Base-by-base conservation (phyloP, 1,140 invertebrate species). In the Drosophila truncata region DNA sequence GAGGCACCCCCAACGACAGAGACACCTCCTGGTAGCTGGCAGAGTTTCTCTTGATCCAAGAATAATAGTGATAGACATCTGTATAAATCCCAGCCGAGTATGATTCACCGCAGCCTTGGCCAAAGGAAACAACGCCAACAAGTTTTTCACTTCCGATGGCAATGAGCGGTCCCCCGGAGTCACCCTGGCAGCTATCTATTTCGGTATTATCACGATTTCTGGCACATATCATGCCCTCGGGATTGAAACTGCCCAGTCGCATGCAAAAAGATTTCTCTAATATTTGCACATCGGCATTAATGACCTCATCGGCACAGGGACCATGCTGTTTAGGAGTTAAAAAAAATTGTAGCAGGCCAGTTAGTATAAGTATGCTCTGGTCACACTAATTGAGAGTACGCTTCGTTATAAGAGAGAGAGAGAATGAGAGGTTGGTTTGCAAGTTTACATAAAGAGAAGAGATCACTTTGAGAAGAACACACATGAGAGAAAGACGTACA, bases 81-180 rank as follows among this genome's bases (percentile, higher is more conserved):
- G 96, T 95, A 80, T 97, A 97, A 10, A 97, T 95, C 0, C 96
- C 96, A 0, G 96, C 96, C 70, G 93, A 95, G 3, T 94, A 94
- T 1, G 93, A 92, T 69, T 94, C 94, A 3, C 95, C 96, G 81
- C 96, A 97, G 59, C 94, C 93, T 27, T 93, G 94, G 1, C 96
- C 96, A 74, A 94, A 96, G 2, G 96, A 96, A 1, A 96, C 95
- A 1, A 97, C 91, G 5, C 96, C 96, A 33, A 96, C 41, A 0
- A 81, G 20, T 33, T 18, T 35, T 2, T 25, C 23, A 1, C 59
- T n/a, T n/a, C n/a, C n/a, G n/a, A n/a, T 14, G 57, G 80, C 85
- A 7, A 92, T 54, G 9, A 92, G 50, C 3, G 91, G 91, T 0
- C 91, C 91, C 6, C 91, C 91, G 0, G 91, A 92, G 39, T 92